A percentile compares a stretch with the other conserved stretches of the same genome.
phyloP scores from a whole-genome alignment of 2,888 invertebrate genomes.

The Eilema depressum region DNA sequence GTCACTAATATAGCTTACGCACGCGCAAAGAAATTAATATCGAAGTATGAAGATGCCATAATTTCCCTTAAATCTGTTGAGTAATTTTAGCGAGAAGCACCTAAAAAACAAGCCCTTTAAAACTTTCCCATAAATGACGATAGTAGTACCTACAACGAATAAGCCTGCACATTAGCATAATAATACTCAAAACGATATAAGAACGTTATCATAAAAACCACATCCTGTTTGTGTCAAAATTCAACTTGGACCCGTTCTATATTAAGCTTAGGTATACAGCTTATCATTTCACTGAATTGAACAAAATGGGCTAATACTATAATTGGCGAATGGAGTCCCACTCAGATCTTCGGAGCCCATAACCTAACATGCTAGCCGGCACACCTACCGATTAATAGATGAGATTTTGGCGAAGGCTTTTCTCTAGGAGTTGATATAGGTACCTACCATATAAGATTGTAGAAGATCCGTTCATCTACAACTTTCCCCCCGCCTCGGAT shows the following conservation, averaged over 20 bases:
- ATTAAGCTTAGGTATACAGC: no score
- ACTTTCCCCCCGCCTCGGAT: no score
- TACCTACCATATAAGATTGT: no score
- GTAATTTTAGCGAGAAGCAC: background rate
- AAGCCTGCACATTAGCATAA: background rate
- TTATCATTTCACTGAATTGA: background rate
- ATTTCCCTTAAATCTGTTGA: no score
- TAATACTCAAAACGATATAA: background rate
- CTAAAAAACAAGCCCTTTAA: background rate
- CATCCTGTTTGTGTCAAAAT: background rate
- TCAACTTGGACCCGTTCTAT: no score
- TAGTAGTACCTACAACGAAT: background rate
- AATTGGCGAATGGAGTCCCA: background rate
- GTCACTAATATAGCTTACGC: background rate
- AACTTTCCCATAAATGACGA: background rate
- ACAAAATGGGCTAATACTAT: background rate
- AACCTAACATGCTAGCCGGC: background rate
- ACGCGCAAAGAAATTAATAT: background rate
- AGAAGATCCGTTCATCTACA: no score
- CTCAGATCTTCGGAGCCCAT: background rate
- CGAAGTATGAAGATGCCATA: background rate
- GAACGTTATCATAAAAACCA: background rate
- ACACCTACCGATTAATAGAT: background rate
- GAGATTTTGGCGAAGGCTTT: background rate
- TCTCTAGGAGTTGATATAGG: background rate